Base-by-base conservation (phyloP, 1,140 invertebrate genomes). In the Medauroidea extradentata region DNA sequence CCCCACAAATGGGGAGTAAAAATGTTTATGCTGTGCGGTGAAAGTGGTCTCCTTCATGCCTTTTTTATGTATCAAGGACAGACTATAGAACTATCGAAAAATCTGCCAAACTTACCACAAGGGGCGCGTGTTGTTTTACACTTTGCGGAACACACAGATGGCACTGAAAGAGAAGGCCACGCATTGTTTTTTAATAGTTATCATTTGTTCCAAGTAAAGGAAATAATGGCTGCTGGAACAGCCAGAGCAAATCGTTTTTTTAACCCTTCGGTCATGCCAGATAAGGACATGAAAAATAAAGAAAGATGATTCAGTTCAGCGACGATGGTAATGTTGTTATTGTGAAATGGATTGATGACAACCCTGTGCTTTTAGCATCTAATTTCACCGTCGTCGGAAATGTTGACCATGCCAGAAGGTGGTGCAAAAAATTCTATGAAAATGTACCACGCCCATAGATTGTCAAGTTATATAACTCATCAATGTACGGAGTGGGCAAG, bases 301-400 rank as follows among this genome's bases (percentile, higher is more conserved):
- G 60, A 16, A 63, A 66, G 51, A 63, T 53, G 5, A 21, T 46
- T 66, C 54, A 5, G 4, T 4, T 38, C 53, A 57, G 46, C 2
- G 14, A 14, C 2, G 65, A 70, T 43, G 61, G 60, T 58, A 59
- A 68, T 63, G 68, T 69, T 60, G 52, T 76, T 29, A 67, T 69
- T 42, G n/a, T n/a, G n/a, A 75, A 74, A 51, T 75, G 71, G 75
- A 34, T 73, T 49, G 72, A 75, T 60, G 75, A 75, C 65, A 71
- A 69, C 46, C 62, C 66, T 60, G 71, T 72, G 50, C 52, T 67
- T 62, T 25, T 76, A 21, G 72, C 67, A 56, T 76, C 73, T 38
- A 76, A 76, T 69, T 76, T 72, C 67, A 53, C 73, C 65, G 74
- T 73, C 38, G 71, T 66, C 46, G 71, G 70, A 51, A 53, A 67